These are phyloP conservation scores for Archips xylosteana DNA, from an alignment of 2,888 invertebrate genomes.

Conservation along the genomic window DNA sequence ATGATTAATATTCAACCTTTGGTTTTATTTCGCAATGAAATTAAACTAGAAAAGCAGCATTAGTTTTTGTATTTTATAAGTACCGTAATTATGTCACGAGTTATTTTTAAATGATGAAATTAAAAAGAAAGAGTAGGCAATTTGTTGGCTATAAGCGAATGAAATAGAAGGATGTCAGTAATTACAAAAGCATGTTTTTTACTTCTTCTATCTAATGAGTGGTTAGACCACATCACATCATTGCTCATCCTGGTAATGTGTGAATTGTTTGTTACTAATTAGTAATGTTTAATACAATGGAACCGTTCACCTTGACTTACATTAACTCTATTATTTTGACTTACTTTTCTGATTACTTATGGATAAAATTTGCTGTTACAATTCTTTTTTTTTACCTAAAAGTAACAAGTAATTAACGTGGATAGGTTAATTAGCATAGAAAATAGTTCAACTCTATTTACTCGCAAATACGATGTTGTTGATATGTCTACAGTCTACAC, in stretches of 20 bases:
- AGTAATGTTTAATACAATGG: slow-evolving; percentile 10
- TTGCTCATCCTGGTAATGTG: slow-evolving; percentile 15
- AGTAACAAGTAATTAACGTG: background rate
- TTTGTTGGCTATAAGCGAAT: slow-evolving; percentile 6
- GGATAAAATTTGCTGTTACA: background rate
- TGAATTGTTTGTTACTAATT: background rate
- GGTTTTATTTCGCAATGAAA: background rate
- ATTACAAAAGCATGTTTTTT: background rate
- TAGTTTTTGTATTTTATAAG: background rate
- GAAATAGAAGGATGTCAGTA: background rate
- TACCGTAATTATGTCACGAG: background rate
- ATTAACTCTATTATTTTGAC: slow-evolving; percentile 4
- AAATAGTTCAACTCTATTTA: slow-evolving; percentile 35
- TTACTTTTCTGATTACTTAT: background rate
- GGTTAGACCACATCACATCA: slow-evolving; percentile 18
- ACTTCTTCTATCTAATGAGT: background rate
- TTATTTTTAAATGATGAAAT: background rate
- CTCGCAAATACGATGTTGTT: slow-evolving; percentile 49
- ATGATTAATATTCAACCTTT: slow-evolving; percentile 12
- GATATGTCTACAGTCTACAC: slow-evolving; percentile 51
- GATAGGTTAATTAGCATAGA: slow-evolving; percentile 11
- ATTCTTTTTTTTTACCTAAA: background rate
- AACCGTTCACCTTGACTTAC: slow-evolving; percentile 16
- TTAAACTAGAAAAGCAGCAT: background rate
- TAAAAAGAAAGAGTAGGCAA: background rate